Evolutionary conservation across 2,113 vertebrate genomes (phyloP).

Genomic region (Gobiocypris rarus): DNA sequence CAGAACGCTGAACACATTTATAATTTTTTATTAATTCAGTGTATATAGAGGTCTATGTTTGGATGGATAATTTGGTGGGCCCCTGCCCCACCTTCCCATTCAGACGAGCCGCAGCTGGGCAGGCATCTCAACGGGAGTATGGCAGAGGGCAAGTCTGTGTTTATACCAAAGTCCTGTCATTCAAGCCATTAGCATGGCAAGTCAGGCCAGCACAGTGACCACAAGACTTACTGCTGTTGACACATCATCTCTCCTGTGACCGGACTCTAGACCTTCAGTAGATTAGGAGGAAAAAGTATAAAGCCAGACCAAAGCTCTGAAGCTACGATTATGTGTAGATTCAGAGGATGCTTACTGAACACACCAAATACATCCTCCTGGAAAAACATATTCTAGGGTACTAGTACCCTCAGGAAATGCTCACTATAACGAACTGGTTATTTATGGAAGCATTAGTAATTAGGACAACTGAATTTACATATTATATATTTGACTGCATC

Average conservation of each 20-base stretch:
- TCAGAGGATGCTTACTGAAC: neutral
- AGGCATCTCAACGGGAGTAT: neutral
- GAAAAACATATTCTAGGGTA: neutral
- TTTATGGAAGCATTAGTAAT: constrained; percentile 16
- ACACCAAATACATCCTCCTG: neutral
- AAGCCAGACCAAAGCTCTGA: neutral
- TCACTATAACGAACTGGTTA: neutral
- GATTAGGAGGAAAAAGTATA: neutral
- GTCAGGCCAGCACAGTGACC: constrained; percentile 14
- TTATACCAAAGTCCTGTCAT: constrained; percentile 29
- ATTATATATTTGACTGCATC: neutral
- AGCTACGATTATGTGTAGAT: neutral
- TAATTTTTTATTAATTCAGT: too few species aligned
- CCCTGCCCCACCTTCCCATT: too few species aligned
- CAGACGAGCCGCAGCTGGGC: too few species aligned
- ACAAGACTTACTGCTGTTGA: constrained; percentile 11
- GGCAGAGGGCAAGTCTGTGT: neutral
- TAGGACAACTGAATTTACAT: constrained; percentile 14
- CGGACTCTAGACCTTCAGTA: neutral
- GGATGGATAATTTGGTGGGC: too few species aligned
- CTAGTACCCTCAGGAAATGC: constrained; percentile 5
- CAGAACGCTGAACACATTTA: too few species aligned
- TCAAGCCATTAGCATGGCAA: constrained; percentile 3
- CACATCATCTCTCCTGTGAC: neutral
- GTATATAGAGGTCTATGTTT: too few species aligned